These are phyloP conservation scores for Chloromyia formosa DNA, from an alignment of 2,888 invertebrate genomes.

Conservation along the genomic window DNA sequence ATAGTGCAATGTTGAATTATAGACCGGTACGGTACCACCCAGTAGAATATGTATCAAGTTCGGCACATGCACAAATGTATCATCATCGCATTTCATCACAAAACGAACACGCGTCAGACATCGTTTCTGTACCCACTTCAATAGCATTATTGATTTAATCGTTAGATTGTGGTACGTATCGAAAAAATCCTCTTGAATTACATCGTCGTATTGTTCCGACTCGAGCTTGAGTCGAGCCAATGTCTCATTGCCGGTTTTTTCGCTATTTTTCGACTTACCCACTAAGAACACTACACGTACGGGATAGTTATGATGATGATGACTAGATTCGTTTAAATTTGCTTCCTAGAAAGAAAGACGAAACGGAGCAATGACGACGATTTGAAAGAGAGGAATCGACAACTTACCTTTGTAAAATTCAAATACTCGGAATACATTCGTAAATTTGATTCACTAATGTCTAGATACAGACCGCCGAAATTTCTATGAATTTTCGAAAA, in stretches of 20 bases:
- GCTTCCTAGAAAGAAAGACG: slow-evolving; percentile 28
- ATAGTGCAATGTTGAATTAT: slow-evolving; percentile 60
- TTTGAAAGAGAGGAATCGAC: not conserved
- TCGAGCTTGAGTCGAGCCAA: slow-evolving; percentile 74
- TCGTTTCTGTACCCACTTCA: slow-evolving; percentile 80
- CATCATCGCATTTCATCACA: slow-evolving; percentile 87
- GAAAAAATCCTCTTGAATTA: slow-evolving; percentile 83
- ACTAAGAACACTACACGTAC: slow-evolving; percentile 60
- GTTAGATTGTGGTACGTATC: slow-evolving; percentile 90
- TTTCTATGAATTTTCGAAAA: slow-evolving; percentile 59
- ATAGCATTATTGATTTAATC: slow-evolving; percentile 82
- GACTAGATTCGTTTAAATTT: slow-evolving; percentile 47
- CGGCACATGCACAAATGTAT: slow-evolving; percentile 84
- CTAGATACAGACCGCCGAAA: slow-evolving; percentile 58
- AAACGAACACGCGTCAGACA: slow-evolving; percentile 71
- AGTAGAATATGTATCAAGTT: slow-evolving; percentile 68
- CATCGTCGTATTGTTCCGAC: slow-evolving; percentile 73
- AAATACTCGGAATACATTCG: slow-evolving; percentile 57
- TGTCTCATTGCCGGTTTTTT: slow-evolving; percentile 64
- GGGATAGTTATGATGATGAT: slow-evolving; percentile 49
- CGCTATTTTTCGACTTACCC: slow-evolving; percentile 54
- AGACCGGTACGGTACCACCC: slow-evolving; percentile 62
- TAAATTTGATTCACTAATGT: slow-evolving; percentile 54
- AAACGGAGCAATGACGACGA: not conserved
- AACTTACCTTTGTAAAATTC: slow-evolving; percentile 50